Base-by-base conservation (phyloP, 1,140 invertebrate species). In the Mizuhopecten yessoensis region DNA sequence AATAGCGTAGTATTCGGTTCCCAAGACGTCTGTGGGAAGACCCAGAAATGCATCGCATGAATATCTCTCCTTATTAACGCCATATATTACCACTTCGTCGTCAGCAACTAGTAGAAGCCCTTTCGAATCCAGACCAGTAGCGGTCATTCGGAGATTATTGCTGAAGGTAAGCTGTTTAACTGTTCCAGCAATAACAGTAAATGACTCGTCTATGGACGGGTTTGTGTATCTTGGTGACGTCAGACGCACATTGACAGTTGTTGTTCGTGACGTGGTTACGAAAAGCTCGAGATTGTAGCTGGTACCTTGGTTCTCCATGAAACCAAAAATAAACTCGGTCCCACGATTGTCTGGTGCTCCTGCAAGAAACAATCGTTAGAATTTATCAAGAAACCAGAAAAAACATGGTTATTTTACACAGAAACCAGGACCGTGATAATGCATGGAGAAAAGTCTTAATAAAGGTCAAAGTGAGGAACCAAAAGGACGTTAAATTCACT, bases 31-130 rank as follows among this genome's bases (percentile, higher is more conserved):
- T 10, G 90, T 91, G 1, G 95, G 95, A 17, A 95, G 45, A 20
- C 93, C 94, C 29, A 95, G 45, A 87, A 92, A 95, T 23, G 88
- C 94, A 89, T 95, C 95, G n/a, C 91, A 92, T 0, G 94, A 93
- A 17, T 89, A 92, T 13, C 49, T 42, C 87, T 93, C 91, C 45
- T 93, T 94, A 91, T 94, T 95, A 5, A 93, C 90, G 15, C 92
- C 91, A 87, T 92, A 94, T 17, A 95, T 93, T 5, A 90, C 88
- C 7, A 95, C 87, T n/a, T 94, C 92, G 29, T 90, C 87, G 11
- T 90, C 88, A 15, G 94, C 87, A n/a, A 33, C 13, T 3, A 94
- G 88, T n/a, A 89, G 49, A 17, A 94, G 45, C 5, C 88, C 94
- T 88, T 94, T 94, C 2, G 34, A 20, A 34, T 33, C 88, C 29